Base-by-base conservation (phyloP, 2,888 invertebrate species). In the Hipparchia semele region DNA sequence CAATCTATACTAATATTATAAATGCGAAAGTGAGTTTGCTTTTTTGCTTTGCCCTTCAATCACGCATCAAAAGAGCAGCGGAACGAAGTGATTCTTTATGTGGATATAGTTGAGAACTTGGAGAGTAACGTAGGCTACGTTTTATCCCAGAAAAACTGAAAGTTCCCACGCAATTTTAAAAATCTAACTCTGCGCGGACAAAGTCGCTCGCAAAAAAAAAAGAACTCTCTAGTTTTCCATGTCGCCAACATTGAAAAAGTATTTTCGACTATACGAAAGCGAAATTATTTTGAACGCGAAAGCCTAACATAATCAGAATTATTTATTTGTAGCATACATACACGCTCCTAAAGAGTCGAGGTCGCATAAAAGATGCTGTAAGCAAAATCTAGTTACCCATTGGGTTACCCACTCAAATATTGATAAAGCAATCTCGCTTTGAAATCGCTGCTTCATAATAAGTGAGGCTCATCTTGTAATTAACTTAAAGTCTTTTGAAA, bases 401-500 rank as follows among this genome's bases (percentile, higher is more conserved):
- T 33, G 33, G 49, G 49, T 59, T 67, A 58, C 71, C 59, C 74
- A 73, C 82, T 89, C 86, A 85, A 90, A 90, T 90, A 90, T 90
- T 90, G 88, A 90, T 86, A 83, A 73, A 79, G 83, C 84, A 87
- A 87, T 88, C 81, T 81, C 78, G 83, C 83, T 87, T 83, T 83
- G 81, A 82, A 83, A 76, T 71, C 77, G 71, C 73, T 76, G 71
- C 74, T 74, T 76, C 73, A 79, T 80, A 76, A 79, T 77, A 69
- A 77, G 74, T 71, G 75, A 76, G 75, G 74, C 78, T 68, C 77
- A 73, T 78, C 74, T 68, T 73, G 73, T 75, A 78, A 76, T 79
- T 78, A 77, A 67, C 67, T 51, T 46, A 68, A 71, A 68, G 53
- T 45, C 13, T 56, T 60, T 59, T 60, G n/a, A 59, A 69, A 46